phyloP scores from a whole-genome alignment of 2,888 invertebrate genomes.

The Sinelater perroti region DNA sequence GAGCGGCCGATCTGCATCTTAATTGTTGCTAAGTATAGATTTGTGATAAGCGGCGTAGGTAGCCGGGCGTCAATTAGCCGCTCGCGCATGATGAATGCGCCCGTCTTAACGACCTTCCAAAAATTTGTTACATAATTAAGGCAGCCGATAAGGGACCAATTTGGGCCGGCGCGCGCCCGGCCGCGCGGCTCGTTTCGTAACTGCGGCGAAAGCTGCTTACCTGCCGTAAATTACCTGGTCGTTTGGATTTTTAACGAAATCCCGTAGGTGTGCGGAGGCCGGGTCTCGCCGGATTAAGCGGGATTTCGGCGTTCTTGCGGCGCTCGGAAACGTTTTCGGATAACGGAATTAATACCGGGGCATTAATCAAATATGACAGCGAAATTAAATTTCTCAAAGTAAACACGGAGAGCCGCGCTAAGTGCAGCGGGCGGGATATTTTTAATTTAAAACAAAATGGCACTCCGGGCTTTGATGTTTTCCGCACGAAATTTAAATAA shows the following conservation, averaged over 20 bases:
- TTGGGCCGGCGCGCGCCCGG: too few species aligned
- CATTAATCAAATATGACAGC: constrained; percentile 24
- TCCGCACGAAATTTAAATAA: constrained; percentile 48
- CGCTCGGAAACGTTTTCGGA: constrained; percentile 1
- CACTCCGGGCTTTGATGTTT: constrained; percentile 47
- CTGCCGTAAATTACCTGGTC: too few species aligned
- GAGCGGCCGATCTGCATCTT: constrained; percentile 14
- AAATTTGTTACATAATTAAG: too few species aligned
- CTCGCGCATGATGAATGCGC: constrained; percentile 5
- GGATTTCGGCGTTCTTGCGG: constrained; percentile 3
- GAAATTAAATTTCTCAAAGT: constrained; percentile 31
- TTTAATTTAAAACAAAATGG: constrained; percentile 39
- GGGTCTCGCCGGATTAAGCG: neutral
- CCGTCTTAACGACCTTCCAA: too few species aligned
- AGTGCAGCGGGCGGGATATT: constrained; percentile 25
- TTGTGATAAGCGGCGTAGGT: constrained; percentile 12
- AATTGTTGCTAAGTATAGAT: constrained; percentile 21
- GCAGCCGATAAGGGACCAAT: too few species aligned
- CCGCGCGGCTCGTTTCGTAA: too few species aligned
- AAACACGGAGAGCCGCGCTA: constrained; percentile 21
- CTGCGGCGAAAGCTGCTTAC: too few species aligned
- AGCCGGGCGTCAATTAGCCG: constrained; percentile 14
- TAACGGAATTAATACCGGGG: constrained; percentile 15
- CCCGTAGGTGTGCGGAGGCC: neutral
- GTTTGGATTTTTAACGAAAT: too few species aligned